These are phyloP conservation scores for Cichladusa arquata DNA, from an alignment of 2,113 vertebrate species.

Conservation along the genomic window DNA sequence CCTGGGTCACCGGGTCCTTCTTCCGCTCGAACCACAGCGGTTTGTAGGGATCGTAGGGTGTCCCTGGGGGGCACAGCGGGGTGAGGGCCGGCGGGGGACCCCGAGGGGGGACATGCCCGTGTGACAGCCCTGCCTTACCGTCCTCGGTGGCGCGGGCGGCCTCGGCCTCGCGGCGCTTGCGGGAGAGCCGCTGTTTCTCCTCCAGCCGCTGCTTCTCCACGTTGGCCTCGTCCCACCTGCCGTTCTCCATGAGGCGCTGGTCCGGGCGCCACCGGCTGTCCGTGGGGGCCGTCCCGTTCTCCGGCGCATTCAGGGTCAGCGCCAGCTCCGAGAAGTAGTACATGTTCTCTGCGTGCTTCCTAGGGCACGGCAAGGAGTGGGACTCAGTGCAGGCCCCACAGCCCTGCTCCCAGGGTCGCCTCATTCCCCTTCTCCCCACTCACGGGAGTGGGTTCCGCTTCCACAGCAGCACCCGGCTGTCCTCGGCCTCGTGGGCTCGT, in stretches of 20 bases:
- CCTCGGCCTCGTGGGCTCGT: conserved; percentile 82
- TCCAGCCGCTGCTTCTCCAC: conserved; percentile 92
- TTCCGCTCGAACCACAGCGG: conserved; percentile 89
- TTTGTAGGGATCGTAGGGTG: conserved; percentile 81
- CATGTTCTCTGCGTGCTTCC: conserved; percentile 94
- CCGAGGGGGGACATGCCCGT: rapidly evolving
- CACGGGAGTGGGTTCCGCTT: conserved; percentile 90
- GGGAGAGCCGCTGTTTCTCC: conserved; percentile 88
- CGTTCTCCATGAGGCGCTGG: conserved; percentile 94
- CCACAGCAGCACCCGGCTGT: conserved; percentile 83
- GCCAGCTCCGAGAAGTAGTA: conserved; percentile 95
- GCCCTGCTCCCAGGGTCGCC: rapidly evolving
- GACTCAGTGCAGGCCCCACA: not conserved
- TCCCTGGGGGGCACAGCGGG: not conserved
- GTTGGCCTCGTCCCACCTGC: conserved; percentile 94
- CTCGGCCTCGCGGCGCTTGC: conserved; percentile 87
- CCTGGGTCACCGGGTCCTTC: conserved; percentile 84
- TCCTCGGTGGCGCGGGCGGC: conserved; percentile 77
- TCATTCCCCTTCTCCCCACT: conserved; percentile 29
- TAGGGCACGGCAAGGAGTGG: not conserved
- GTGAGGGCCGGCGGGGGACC: not conserved
- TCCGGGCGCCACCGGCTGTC: conserved; percentile 91
- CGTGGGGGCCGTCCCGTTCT: conserved; percentile 86
- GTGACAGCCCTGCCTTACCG: conserved; percentile 17
- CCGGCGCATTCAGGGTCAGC: conserved; percentile 87